phyloP scores from a whole-genome alignment of 2,888 invertebrate genomes.

The Melanargia galathea region DNA sequence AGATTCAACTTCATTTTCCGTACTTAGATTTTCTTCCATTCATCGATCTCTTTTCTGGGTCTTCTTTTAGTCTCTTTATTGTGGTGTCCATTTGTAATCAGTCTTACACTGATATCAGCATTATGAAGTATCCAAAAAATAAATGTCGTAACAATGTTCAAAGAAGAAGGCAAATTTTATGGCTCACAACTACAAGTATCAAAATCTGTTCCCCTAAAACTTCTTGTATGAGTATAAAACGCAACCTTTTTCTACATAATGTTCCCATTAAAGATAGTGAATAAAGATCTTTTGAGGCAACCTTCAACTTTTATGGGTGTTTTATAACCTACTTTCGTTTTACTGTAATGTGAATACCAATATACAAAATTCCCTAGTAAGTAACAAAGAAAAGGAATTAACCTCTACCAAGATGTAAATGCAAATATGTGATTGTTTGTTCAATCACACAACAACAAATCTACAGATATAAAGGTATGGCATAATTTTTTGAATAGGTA shows the following conservation, averaged over 20 bases:
- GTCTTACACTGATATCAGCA: too few species aligned
- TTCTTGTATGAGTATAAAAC: not conserved
- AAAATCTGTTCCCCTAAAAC: constrained; percentile 3
- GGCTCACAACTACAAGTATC: not conserved
- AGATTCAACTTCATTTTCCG: too few species aligned
- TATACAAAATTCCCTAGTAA: not conserved
- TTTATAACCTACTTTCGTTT: constrained; percentile 26
- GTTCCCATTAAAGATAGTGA: constrained; percentile 7
- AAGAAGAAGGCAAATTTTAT: not conserved
- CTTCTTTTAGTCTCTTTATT: too few species aligned
- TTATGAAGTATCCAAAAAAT: not conserved
- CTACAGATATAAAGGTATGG: too few species aligned
- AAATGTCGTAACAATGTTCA: not conserved
- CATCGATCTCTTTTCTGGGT: too few species aligned
- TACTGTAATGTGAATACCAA: constrained; percentile 10
- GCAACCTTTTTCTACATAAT: constrained; percentile 4
- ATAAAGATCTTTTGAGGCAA: constrained; percentile 21
- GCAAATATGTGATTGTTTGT: too few species aligned
- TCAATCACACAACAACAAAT: too few species aligned
- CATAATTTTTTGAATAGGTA: too few species aligned
- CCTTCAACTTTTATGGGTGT: constrained; percentile 28
- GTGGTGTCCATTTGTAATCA: too few species aligned
- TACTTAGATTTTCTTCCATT: too few species aligned
- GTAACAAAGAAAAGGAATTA: not conserved
- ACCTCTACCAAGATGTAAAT: too few species aligned